These are phyloP conservation scores for Bathynomus jamesi DNA, from an alignment of 1,140 invertebrate species.

Conservation along the genomic window DNA sequence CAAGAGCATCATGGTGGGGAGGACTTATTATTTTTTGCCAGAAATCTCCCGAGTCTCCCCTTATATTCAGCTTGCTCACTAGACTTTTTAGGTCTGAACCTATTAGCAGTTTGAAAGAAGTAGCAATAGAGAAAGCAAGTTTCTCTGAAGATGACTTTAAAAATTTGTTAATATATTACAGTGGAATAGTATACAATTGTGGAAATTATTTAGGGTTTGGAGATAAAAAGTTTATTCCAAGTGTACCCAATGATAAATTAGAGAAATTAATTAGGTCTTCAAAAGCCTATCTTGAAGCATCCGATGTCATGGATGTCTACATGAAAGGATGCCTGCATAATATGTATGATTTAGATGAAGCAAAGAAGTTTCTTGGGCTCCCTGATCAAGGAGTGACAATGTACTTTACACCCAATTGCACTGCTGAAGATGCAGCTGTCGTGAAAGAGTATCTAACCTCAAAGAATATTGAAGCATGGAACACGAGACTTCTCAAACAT, in stretches of 20 bases:
- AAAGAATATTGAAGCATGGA: conserved; percentile 76
- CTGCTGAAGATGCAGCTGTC: conserved; percentile 68
- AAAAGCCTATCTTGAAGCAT: conserved; percentile 57
- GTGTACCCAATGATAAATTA: conserved; percentile 64
- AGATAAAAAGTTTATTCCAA: conserved; percentile 87
- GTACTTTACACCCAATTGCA: conserved; percentile 87
- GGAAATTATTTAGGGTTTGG: conserved; percentile 95
- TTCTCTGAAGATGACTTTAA: conserved; percentile 74
- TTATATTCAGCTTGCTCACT: conserved; percentile 73
- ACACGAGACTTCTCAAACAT: conserved; percentile 80
- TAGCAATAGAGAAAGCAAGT: conserved; percentile 52
- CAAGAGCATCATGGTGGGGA: conserved; percentile 77
- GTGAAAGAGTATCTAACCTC: conserved; percentile 76
- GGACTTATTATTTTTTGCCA: conserved; percentile 66
- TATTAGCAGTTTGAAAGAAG: conserved; percentile 57
- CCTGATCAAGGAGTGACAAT: conserved; percentile 66
- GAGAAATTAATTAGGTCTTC: conserved; percentile 61
- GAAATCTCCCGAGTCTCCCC: conserved; percentile 73
- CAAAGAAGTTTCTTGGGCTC: conserved; percentile 66
- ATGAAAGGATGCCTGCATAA: conserved; percentile 57
- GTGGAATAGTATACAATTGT: conserved; percentile 63
- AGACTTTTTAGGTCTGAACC: conserved; percentile 66
- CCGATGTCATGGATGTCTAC: conserved; percentile 41
- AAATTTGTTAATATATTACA: conserved; percentile 34
- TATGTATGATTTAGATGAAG: conserved; percentile 61